These are phyloP conservation scores for Periophthalmus modestus DNA, from an alignment of 2,113 vertebrate species.

Conservation along the genomic window DNA sequence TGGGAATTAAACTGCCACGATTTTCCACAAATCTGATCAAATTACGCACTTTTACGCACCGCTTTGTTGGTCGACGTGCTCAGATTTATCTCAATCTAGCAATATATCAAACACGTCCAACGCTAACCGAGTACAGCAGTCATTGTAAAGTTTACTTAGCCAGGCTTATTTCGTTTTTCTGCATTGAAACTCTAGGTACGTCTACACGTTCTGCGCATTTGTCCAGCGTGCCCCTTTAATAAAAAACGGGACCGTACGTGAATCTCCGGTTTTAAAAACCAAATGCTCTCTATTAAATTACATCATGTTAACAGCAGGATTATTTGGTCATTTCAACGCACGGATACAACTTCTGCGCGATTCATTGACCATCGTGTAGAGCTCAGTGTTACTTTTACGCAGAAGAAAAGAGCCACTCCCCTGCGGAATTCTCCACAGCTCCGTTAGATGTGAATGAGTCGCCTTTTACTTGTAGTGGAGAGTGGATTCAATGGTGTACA, in stretches of 20 bases:
- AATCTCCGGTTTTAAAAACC: not conserved
- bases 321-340: conserved; percentile 22
- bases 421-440: conserved; percentile 59
- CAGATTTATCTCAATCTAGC: not conserved
- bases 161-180: not conserved
- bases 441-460: conserved; percentile 50
- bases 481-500: not conserved
- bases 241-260: not conserved
- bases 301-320: not conserved
- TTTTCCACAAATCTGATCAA: not conserved
- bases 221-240: not conserved
- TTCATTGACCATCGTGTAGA: conserved; percentile 10
- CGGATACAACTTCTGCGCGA: conserved; percentile 11
- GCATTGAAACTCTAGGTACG: not conserved
- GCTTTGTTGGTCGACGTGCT: not conserved
- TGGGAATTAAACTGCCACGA: not conserved
- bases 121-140: not conserved
- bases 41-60: not conserved
- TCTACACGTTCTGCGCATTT: not conserved
- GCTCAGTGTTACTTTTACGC: conserved; percentile 4
- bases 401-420: conserved; percentile 51
- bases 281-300: not conserved
- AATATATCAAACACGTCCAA: not conserved
- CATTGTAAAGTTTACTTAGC: not conserved
- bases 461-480: not conserved